phyloP scores from a whole-genome alignment of 2,797 vertebrate genomes.

The Scyliorhinus canicula region DNA sequence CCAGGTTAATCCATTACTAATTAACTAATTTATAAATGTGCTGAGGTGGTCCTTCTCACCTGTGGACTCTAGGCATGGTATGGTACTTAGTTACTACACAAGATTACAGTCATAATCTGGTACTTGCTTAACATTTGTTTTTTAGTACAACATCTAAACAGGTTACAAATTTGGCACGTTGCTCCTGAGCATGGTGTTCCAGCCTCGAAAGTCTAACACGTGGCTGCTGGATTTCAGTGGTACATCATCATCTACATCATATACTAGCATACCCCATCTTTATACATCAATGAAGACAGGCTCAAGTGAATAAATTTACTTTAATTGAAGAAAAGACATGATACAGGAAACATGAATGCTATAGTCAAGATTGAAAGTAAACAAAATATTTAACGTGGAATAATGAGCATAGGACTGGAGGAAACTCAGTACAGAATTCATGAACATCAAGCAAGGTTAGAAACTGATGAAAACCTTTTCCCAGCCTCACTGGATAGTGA shows the following conservation, averaged over 20 bases:
- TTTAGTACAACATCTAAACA: too few relatives aligned
- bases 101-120: too few relatives aligned
- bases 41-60: too few relatives aligned
- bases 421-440: not conserved
- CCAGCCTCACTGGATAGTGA: not conserved
- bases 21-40: not conserved
- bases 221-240: too few relatives aligned
- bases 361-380: not conserved
- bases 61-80: too few relatives aligned
- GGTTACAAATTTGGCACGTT: too few relatives aligned
- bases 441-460: not conserved
- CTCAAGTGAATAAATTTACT: not conserved
- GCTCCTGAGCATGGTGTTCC: too few relatives aligned
- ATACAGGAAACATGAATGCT: not conserved
- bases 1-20: not conserved
- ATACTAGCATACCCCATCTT: too few relatives aligned
- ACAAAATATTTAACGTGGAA: not conserved
- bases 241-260: too few relatives aligned
- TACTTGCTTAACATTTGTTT: too few relatives aligned
- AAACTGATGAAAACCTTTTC: not conserved
- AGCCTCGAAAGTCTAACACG: too few relatives aligned
- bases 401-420: not conserved
- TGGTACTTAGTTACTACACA: too few relatives aligned
- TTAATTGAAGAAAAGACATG: not conserved
- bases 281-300: not conserved